Conservation (phyloP, 1,140 invertebrate species). For the Pseudomyrmex pallidus region DNA sequence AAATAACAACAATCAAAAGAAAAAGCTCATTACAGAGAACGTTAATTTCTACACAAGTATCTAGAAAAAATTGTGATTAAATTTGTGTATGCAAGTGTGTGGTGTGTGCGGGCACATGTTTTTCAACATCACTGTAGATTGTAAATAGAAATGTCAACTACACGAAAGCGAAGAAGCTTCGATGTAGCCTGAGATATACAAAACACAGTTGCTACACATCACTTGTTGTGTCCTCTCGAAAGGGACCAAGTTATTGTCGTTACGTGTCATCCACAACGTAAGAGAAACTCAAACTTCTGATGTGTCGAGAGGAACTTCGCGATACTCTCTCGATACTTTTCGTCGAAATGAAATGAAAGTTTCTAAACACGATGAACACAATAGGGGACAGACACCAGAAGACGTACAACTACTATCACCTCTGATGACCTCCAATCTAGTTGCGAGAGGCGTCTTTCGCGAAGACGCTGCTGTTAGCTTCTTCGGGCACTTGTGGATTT, state of each 20-base stretch:
- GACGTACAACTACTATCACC: constrained; percentile 19
- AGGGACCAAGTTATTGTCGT: too few relatives aligned
- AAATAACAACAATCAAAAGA: not conserved
- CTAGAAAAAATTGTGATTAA: not conserved
- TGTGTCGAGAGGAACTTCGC: not conserved
- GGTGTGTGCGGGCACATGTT: too few relatives aligned
- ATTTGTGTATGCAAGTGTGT: too few relatives aligned
- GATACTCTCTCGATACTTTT: constrained; percentile 18
- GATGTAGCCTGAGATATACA: too few relatives aligned
- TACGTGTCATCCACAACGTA: too few relatives aligned
- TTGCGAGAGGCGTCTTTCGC: constrained; percentile 1
- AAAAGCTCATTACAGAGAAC: not conserved
- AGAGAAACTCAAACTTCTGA: too few relatives aligned
- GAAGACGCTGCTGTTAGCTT: not conserved
- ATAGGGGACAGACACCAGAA: constrained; percentile 2
- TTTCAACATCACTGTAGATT: not conserved
- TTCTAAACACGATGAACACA: constrained; percentile 5
- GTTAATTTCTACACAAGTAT: not conserved
- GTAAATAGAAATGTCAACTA: not conserved
- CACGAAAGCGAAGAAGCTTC: too few relatives aligned
- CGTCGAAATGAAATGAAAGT: constrained; percentile 16
- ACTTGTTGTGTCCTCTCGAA: too few relatives aligned
- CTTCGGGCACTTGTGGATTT: too few relatives aligned
- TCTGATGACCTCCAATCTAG: constrained; percentile 8
- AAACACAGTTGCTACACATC: too few relatives aligned